Percentiles rank a stretch among this genome's conserved stretches.
These are phyloP conservation scores for Callithrix jacchus DNA, from an alignment of 2,113 vertebrate species.

Conservation along the genomic window DNA sequence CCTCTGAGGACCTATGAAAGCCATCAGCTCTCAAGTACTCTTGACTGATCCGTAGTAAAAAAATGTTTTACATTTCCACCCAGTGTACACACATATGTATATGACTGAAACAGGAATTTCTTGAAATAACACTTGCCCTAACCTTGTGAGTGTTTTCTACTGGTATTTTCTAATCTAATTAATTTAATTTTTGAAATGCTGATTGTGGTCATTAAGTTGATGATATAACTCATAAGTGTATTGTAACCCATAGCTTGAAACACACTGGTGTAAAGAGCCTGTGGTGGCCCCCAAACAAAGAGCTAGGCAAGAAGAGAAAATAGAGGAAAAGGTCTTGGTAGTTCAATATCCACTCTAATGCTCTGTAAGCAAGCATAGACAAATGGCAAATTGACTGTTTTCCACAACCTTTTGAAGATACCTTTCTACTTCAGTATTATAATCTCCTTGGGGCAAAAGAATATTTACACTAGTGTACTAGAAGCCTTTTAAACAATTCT, in stretches of 20 bases:
- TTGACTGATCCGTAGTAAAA: neutral
- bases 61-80: neutral
- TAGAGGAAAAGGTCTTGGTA: neutral
- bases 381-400: neutral
- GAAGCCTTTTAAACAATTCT: neutral
- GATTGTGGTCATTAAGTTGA: neutral
- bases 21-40: neutral
- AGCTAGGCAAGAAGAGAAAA: neutral
- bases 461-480: neutral
- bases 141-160: neutral
- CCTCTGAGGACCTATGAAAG: neutral
- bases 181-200: neutral
- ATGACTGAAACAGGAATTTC: neutral
- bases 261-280: neutral
- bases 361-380: neutral
- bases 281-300: neutral
- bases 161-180: conserved; percentile 3
- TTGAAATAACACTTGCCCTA: neutral
- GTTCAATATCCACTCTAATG: neutral
- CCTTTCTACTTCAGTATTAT: neutral
- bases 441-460: neutral
- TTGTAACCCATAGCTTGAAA: neutral
- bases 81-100: neutral
- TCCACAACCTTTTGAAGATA: neutral
- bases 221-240: neutral